Evolutionary conservation across 2,113 vertebrate species (phyloP).

Genomic region (Apteryx mantelli): DNA sequence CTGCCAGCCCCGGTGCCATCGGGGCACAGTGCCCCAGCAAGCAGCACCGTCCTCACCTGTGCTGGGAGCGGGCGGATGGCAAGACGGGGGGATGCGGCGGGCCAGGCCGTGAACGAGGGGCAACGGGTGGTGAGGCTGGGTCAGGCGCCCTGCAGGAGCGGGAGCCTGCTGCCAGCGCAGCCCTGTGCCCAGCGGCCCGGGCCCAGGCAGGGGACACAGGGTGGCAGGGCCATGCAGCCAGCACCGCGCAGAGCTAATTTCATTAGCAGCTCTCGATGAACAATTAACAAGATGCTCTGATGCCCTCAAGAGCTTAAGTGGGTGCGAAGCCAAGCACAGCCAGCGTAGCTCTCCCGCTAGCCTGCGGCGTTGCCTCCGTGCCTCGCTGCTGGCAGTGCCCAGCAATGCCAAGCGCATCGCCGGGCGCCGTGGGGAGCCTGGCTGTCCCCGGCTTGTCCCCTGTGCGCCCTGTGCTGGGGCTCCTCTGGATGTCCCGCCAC

Average conservation of each 20-base stretch:
- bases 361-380: neutral
- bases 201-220: neutral
- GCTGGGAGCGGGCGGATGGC: neutral
- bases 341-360: neutral
- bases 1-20: neutral
- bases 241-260: slow-evolving; percentile 67
- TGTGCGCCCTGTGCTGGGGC: no score
- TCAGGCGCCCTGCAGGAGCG: no score
- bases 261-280: slow-evolving; percentile 74
- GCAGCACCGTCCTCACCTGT: neutral
- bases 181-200: no score
- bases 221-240: neutral
- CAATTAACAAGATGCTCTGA: slow-evolving; percentile 78
- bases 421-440: no score
- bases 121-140: no score
- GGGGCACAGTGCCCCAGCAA: neutral
- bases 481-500: no score
- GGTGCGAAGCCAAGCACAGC: slow-evolving; percentile 16
- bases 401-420: accelerated
- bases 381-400: neutral
- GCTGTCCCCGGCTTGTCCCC: no score
- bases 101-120: neutral
- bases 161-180: no score
- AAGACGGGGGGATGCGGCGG: neutral
- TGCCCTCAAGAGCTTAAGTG: slow-evolving; percentile 62